These are phyloP conservation scores for Anaspis maculata DNA, from an alignment of 2,888 invertebrate species.

Conservation along the genomic window DNA sequence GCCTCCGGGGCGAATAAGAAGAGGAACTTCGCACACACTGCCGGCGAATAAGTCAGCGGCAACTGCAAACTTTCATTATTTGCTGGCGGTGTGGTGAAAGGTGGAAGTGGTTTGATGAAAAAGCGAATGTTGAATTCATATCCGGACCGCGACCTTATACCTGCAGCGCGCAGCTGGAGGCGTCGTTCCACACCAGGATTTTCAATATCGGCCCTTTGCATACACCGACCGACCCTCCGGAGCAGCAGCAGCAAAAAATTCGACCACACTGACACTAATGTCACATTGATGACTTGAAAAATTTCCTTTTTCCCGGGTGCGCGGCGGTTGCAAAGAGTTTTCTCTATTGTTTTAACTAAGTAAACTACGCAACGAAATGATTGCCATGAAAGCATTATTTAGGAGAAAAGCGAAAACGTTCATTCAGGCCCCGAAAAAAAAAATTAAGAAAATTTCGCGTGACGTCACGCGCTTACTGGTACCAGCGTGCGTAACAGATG, in stretches of 20 bases:
- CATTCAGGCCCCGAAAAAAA: no score
- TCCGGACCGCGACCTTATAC: conserved; percentile 34
- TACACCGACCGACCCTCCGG: conserved; percentile 9
- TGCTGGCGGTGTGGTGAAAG: conserved; percentile 18
- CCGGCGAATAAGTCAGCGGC: conserved; percentile 20
- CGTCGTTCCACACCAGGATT: conserved; percentile 30
- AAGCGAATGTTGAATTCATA: conserved; percentile 34
- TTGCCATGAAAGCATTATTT: no score
- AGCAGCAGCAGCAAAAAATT: conserved; percentile 5
- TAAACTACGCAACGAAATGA: no score
- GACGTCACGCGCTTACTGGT: no score
- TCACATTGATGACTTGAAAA: no score
- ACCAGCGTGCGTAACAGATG: no score
- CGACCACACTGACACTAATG: no score
- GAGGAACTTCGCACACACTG: conserved; percentile 22
- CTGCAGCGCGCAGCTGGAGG: conserved; percentile 32
- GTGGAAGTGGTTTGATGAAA: conserved; percentile 32
- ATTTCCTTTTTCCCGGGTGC: no score
- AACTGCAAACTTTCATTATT: conserved; percentile 28
- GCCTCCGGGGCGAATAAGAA: conserved; percentile 4
- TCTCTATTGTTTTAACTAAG: no score
- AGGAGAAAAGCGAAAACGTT: no score
- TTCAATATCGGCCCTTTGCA: conserved; percentile 28
- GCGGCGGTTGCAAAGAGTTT: no score
- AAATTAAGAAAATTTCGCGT: no score